phyloP scores from a whole-genome alignment of 2,113 vertebrate species.

The Pollachius pollachius region DNA sequence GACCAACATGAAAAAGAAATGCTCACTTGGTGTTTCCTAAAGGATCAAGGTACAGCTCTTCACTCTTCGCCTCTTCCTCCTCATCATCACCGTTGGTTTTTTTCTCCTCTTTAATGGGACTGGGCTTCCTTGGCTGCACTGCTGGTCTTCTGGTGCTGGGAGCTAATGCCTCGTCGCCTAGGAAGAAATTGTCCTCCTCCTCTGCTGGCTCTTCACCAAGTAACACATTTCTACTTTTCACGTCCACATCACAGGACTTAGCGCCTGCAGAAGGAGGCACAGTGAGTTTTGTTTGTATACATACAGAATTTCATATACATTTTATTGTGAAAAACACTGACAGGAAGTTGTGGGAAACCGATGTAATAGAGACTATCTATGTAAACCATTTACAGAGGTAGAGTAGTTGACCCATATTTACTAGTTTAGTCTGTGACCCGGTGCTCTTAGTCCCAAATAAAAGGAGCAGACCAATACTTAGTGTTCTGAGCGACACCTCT shows the following conservation, averaged over 20 bases:
- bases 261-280: conserved; percentile 62
- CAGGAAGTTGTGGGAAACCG: not conserved
- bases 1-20: not conserved
- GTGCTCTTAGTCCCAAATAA: too few relatives aligned
- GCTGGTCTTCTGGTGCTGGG: not conserved
- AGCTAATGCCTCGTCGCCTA: conserved; percentile 55
- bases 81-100: conserved; percentile 51
- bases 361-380: not conserved
- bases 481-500: not conserved
- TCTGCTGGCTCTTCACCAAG: conserved; percentile 38
- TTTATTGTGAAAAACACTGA: not conserved
- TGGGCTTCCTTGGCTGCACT: conserved; percentile 20
- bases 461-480: not conserved
- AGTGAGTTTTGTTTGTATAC: not conserved
- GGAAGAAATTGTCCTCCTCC: conserved; percentile 78
- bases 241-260: conserved; percentile 56
- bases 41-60: conserved; percentile 69
- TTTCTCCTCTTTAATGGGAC: conserved; percentile 11
- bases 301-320: not conserved
- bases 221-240: conserved; percentile 54
- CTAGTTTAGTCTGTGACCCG: not conserved
- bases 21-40: conserved; percentile 80
- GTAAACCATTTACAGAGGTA: not conserved
- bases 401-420: not conserved
- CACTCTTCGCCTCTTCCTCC: conserved; percentile 76